Evolutionary conservation across 2,888 invertebrate genomes (phyloP).

Genomic region (Lacanobia oleracea): DNA sequence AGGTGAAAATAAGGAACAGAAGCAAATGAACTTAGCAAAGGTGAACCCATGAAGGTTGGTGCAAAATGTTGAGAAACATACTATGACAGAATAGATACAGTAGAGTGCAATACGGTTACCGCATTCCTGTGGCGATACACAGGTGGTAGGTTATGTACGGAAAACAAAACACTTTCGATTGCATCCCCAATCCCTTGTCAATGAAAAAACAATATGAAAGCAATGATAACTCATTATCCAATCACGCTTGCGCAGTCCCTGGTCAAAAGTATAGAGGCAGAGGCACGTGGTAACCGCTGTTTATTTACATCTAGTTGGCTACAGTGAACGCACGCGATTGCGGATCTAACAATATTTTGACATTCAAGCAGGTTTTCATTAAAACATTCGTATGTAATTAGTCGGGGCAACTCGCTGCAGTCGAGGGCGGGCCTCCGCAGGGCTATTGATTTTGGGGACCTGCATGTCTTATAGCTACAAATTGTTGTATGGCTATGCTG

Average conservation of each 20-base stretch:
- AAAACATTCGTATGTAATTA: slow-evolving; percentile 36
- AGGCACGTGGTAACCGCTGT: slow-evolving; percentile 73
- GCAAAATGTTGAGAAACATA: neutral
- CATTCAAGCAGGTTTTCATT: slow-evolving; percentile 31
- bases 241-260: slow-evolving; percentile 58
- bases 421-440: slow-evolving; percentile 45
- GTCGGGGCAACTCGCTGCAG: slow-evolving; percentile 38
- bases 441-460: slow-evolving; percentile 66
- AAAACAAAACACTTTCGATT: slow-evolving; percentile 48
- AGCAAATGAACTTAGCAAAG: neutral
- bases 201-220: slow-evolving; percentile 47
- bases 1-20: neutral
- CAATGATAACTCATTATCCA: slow-evolving; percentile 46
- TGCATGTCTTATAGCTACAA: slow-evolving; percentile 52
- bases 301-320: slow-evolving; percentile 77
- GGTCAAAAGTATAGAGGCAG: slow-evolving; percentile 51
- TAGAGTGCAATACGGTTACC: neutral
- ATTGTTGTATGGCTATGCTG: slow-evolving; percentile 25
- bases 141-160: neutral
- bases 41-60: neutral
- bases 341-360: slow-evolving; percentile 50
- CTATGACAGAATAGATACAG: neutral
- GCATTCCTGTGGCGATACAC: neutral
- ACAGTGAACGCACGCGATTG: slow-evolving; percentile 60
- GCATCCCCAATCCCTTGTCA: slow-evolving; percentile 28